phyloP scores from a whole-genome alignment of 2,113 vertebrate genomes.

The Myotis davidii region DNA sequence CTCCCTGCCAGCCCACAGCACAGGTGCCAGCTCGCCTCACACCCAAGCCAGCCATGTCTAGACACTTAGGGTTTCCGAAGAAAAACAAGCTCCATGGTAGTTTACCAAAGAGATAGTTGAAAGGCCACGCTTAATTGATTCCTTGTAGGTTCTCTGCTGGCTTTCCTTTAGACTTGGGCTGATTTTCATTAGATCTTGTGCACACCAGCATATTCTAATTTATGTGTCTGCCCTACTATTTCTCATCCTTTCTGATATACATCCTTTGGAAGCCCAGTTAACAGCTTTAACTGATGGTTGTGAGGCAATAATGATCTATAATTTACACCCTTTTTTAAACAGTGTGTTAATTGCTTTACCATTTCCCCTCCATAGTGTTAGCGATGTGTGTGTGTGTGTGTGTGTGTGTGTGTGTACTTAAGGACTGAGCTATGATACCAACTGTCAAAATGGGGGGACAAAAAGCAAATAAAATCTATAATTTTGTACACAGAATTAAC shows the following conservation, averaged over 20 bases:
- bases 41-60: slow-evolving; percentile 23
- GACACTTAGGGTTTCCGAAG: background rate
- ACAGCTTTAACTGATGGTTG: background rate
- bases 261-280: slow-evolving; percentile 11
- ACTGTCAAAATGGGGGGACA: background rate
- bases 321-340: slow-evolving; percentile 21
- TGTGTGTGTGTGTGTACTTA: background rate
- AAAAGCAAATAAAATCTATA: background rate
- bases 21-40: slow-evolving; percentile 12
- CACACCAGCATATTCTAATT: slow-evolving; percentile 30
- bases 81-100: slow-evolving; percentile 27
- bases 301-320: background rate
- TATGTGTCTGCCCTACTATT: slow-evolving; percentile 33
- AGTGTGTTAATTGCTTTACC: background rate
- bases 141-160: slow-evolving; percentile 16
- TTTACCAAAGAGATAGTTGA: slow-evolving; percentile 24
- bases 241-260: background rate
- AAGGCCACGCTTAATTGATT: slow-evolving; percentile 40
- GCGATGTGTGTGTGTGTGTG: background rate
- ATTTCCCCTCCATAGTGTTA: background rate
- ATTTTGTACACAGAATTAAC: background rate
- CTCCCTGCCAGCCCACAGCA: background rate
- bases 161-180: slow-evolving; percentile 47
- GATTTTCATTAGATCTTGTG: slow-evolving; percentile 63
- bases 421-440: background rate